Evolutionary conservation across 2,888 invertebrate species (phyloP).

Genomic region (Synergus itoensis): DNA sequence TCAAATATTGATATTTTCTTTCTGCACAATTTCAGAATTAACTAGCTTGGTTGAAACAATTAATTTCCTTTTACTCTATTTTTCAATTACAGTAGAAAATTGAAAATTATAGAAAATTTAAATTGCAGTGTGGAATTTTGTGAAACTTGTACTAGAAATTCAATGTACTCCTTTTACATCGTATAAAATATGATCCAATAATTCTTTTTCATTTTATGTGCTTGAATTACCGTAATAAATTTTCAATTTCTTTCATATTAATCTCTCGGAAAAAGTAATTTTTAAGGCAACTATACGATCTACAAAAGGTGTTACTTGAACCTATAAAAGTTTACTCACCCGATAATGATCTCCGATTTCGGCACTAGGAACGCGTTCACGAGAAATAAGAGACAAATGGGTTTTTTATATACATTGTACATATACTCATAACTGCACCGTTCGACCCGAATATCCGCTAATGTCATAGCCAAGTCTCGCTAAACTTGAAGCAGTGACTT

Average conservation of each 20-base stretch:
- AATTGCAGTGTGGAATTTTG: not conserved
- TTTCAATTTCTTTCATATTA: not conserved
- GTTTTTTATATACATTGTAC: constrained; percentile 26
- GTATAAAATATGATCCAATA: not conserved
- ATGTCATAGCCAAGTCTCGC: constrained; percentile 16
- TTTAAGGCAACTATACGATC: not conserved
- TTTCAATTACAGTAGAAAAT: no score
- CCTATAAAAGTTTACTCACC: constrained; percentile 36
- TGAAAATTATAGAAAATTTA: no score
- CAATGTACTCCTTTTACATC: no score
- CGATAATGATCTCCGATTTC: constrained; percentile 28
- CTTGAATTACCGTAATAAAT: not conserved
- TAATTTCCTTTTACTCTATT: not conserved
- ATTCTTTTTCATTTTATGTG: not conserved
- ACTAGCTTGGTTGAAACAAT: not conserved
- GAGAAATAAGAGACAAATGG: constrained; percentile 21
- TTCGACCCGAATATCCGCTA: constrained; percentile 33
- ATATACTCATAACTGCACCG: constrained; percentile 3
- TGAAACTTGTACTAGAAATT: no score
- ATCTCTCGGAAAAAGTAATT: not conserved
- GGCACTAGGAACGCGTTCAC: constrained; percentile 16
- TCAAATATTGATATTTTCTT: constrained; percentile 8
- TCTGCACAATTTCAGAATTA: not conserved
- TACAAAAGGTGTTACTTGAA: not conserved
- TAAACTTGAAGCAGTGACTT: constrained; percentile 9